A percentile compares a stretch with the other conserved stretches of the same genome.
phyloP scores from a whole-genome alignment of 2,113 vertebrate genomes.

The Chloebia gouldiae region DNA sequence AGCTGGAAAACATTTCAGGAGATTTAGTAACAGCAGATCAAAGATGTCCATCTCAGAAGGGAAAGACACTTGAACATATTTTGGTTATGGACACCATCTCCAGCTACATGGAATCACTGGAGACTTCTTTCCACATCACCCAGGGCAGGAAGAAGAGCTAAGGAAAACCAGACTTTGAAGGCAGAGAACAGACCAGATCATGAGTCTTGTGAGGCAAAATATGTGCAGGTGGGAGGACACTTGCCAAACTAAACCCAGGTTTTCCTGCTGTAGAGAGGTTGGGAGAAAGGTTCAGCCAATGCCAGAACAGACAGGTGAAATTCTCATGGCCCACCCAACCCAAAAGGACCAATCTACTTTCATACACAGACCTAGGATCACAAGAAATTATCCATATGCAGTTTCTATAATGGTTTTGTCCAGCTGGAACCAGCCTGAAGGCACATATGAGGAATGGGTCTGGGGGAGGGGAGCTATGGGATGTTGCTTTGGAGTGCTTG shows the following conservation, averaged over 20 bases:
- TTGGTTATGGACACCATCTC: not conserved
- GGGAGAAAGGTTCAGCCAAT: not conserved
- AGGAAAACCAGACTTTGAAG: not conserved
- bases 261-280: not conserved
- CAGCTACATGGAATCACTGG: not conserved
- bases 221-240: not conserved
- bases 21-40: not conserved
- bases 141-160: not conserved
- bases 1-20: not conserved
- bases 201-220: not conserved
- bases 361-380: not conserved
- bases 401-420: not conserved
- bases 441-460: not conserved
- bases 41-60: not conserved
- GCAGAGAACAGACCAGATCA: not conserved
- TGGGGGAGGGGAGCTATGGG: not conserved
- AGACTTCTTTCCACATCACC: not conserved
- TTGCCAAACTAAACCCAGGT: not conserved
- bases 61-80: not conserved
- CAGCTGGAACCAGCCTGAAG: not conserved
- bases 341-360: not conserved
- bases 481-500: not conserved
- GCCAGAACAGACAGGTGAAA: not conserved
- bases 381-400: not conserved
- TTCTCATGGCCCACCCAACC: rapidly evolving